These are phyloP conservation scores for Orussus abietinus DNA, from an alignment of 1,140 invertebrate genomes.

Conservation along the genomic window DNA sequence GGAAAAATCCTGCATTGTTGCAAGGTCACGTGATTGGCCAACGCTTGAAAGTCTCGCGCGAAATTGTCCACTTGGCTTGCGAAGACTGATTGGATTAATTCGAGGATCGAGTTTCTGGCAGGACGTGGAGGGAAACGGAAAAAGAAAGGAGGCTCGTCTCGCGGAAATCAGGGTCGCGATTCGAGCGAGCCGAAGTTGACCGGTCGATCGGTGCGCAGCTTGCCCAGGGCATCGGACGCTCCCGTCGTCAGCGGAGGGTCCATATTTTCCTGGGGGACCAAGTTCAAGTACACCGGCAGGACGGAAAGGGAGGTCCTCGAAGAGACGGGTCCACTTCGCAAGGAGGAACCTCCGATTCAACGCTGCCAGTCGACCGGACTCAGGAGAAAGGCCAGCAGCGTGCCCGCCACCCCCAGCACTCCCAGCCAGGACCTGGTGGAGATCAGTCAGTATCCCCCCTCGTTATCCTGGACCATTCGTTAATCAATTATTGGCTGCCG, in stretches of 20 bases:
- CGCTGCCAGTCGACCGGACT: constrained; percentile 58
- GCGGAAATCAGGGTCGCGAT: no score
- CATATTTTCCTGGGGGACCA: constrained; percentile 90
- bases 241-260: constrained; percentile 88
- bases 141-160: no score
- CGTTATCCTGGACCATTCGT: no score
- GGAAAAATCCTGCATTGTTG: no score
- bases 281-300: constrained; percentile 86
- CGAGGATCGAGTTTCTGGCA: no score
- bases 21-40: no score
- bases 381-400: constrained; percentile 75
- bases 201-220: constrained; percentile 55
- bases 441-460: constrained; percentile 42
- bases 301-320: constrained; percentile 85
- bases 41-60: no score
- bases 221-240: constrained; percentile 82
- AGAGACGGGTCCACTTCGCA: constrained; percentile 58
- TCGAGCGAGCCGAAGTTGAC: no score
- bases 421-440: constrained; percentile 57
- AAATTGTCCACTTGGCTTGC: no score
- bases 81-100: no score
- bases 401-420: constrained; percentile 80
- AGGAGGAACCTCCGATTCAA: constrained; percentile 60
- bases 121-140: no score
- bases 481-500: no score